These are phyloP conservation scores for Gadus chalcogrammus DNA, from an alignment of 2,113 vertebrate genomes.

Conservation along the genomic window DNA sequence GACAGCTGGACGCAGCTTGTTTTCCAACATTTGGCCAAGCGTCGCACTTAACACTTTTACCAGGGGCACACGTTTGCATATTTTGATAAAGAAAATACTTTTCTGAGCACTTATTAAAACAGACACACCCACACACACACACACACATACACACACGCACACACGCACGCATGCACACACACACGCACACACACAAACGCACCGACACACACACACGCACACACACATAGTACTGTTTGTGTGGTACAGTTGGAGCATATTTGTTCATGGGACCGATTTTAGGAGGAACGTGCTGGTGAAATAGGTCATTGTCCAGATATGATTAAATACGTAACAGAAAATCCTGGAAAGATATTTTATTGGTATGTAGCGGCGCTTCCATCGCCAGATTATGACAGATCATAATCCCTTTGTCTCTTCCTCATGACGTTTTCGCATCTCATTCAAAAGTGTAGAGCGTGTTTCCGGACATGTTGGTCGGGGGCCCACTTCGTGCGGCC, in stretches of 20 bases:
- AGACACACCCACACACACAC: neutral
- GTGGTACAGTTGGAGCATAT: neutral
- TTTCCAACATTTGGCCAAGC: neutral
- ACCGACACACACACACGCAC: conserved; percentile 12
- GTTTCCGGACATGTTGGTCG: too few species aligned
- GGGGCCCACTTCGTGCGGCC: too few species aligned
- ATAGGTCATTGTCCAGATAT: conserved; percentile 16
- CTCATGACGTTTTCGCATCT: too few species aligned
- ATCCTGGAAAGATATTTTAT: conserved; percentile 9
- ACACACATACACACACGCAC: conserved; percentile 1
- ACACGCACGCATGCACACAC: conserved; percentile 8
- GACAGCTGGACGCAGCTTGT: neutral
- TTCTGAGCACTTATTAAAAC: neutral
- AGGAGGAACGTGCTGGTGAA: conserved; percentile 1
- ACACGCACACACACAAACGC: neutral
- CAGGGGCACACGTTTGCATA: neutral
- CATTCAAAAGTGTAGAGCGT: too few species aligned
- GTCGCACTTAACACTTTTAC: neutral
- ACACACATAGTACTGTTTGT: neutral
- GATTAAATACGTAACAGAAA: conserved; percentile 23
- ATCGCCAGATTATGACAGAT: too few species aligned
- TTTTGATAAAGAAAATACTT: neutral
- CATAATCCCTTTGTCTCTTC: too few species aligned
- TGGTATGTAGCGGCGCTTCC: neutral
- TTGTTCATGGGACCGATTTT: neutral